phyloP scores from a whole-genome alignment of 1,140 invertebrate genomes.

The Uloborus diversus region DNA sequence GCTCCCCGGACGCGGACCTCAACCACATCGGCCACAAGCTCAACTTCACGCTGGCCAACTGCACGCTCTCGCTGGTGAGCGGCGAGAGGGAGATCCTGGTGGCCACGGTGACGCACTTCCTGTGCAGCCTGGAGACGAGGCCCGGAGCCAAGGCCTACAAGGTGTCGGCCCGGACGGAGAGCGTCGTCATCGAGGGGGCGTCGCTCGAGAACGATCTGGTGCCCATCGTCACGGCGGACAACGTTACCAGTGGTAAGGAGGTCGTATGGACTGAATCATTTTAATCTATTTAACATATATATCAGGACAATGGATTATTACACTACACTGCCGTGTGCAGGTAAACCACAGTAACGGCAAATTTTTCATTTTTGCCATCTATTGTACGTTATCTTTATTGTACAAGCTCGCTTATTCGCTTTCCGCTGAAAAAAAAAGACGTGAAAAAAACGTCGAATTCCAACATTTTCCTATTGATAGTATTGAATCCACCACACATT shows the following conservation, averaged over 20 bases:
- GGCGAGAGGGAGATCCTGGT: slow-evolving; percentile 73
- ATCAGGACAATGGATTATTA: no score
- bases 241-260: slow-evolving; percentile 71
- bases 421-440: no score
- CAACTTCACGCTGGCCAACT: slow-evolving; percentile 80
- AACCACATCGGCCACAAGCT: slow-evolving; percentile 72
- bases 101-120: slow-evolving; percentile 77
- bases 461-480: no score
- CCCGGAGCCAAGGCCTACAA: slow-evolving; percentile 77
- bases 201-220: slow-evolving; percentile 79
- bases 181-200: slow-evolving; percentile 79
- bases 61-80: slow-evolving; percentile 75
- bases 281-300: neutral
- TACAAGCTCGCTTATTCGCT: no score
- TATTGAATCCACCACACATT: no score
- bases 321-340: no score
- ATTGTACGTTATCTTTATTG: no score
- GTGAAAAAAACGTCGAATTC: no score
- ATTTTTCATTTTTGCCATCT: no score
- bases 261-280: no score
- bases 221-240: slow-evolving; percentile 76
- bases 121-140: slow-evolving; percentile 77
- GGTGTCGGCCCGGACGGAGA: slow-evolving; percentile 78
- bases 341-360: no score
- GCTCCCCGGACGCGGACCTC: slow-evolving; percentile 50